Percentiles rank a stretch among this genome's conserved stretches.
These are phyloP conservation scores for Helicoverpa zea DNA, from an alignment of 1,140 invertebrate species.

Conservation along the genomic window DNA sequence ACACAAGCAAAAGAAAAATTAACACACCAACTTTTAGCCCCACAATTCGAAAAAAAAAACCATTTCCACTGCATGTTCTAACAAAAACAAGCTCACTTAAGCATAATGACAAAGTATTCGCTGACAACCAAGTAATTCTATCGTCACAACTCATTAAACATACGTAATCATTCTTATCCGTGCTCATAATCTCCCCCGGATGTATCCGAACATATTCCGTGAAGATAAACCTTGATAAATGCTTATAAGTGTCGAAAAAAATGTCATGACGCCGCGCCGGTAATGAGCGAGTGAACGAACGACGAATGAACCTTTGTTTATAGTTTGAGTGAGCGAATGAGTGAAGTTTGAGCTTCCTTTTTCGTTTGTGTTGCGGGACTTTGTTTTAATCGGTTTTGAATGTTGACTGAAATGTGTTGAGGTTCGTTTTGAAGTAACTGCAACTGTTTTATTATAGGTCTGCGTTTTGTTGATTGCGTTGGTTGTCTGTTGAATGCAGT, in stretches of 20 bases:
- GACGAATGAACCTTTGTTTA: constrained; percentile 28
- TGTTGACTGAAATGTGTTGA: not conserved
- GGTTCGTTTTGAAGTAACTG: not conserved
- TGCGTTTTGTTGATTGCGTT: not conserved
- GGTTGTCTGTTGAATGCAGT: not conserved
- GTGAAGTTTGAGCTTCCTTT: constrained; percentile 5
- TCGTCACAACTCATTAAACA: constrained; percentile 42
- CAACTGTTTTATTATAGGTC: not conserved
- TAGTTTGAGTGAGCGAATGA: not conserved
- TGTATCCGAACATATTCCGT: constrained; percentile 39
- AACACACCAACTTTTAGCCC: not conserved
- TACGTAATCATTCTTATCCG: constrained; percentile 45
- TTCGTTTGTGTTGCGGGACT: not conserved
- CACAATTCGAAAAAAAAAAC: not conserved
- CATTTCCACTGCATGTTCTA: not conserved
- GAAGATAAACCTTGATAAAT: constrained; percentile 54
- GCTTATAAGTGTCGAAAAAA: constrained; percentile 54
- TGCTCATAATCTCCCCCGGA: constrained; percentile 42
- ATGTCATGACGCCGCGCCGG: constrained; percentile 35
- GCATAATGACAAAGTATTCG: not conserved
- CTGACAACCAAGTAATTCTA: constrained; percentile 26
- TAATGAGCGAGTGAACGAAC: constrained; percentile 49
- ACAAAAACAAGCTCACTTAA: not conserved
- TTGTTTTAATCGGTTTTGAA: constrained; percentile 21
- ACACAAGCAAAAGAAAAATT: not conserved